These are phyloP conservation scores for Lacerta agilis DNA, from an alignment of 2,797 vertebrate genomes.

Conservation along the genomic window DNA sequence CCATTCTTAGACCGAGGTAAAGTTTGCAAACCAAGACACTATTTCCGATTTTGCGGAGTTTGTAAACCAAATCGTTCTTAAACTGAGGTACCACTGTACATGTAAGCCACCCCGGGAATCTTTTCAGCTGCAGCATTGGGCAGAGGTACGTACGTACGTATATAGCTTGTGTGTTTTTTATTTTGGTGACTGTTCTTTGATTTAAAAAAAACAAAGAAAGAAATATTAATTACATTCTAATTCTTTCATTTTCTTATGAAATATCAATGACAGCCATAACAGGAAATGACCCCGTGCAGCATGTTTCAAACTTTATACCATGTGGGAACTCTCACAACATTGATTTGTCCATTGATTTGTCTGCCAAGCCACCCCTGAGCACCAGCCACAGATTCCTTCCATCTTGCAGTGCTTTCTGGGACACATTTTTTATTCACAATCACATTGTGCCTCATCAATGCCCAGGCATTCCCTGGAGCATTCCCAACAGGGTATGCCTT, in stretches of 20 bases:
- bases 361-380: not conserved
- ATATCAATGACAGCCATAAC: not conserved
- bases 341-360: not conserved
- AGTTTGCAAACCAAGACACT: too few species aligned
- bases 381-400: not conserved
- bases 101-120: too few species aligned
- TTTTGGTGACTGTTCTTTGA: not conserved
- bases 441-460: not conserved
- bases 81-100: too few species aligned
- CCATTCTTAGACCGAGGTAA: too few species aligned
- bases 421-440: not conserved
- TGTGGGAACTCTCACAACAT: not conserved
- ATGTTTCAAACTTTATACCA: not conserved
- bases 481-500: not conserved
- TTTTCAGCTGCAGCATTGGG: too few species aligned
- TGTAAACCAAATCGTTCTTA: too few species aligned
- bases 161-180: not conserved
- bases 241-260: not conserved
- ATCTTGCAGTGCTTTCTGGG: not conserved
- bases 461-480: not conserved
- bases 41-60: too few species aligned
- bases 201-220: not conserved
- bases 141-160: too few species aligned
- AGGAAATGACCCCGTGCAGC: not conserved
- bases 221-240: not conserved